These are phyloP conservation scores for Enteromius treurensis DNA, from an alignment of 2,797 vertebrate genomes.

Conservation along the genomic window DNA sequence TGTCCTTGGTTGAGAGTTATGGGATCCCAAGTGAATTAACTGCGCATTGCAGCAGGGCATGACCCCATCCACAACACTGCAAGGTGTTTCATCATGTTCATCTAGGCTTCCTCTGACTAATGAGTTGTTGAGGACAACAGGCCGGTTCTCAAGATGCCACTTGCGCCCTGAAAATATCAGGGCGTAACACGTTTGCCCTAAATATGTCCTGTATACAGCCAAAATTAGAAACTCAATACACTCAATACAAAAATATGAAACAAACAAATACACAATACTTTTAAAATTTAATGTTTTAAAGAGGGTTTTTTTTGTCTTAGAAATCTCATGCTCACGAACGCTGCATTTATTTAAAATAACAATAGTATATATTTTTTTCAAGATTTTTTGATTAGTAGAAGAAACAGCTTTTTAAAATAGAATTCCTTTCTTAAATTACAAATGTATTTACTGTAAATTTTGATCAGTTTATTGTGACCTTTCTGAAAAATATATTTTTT, in stretches of 20 bases:
- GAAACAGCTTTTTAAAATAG: not conserved
- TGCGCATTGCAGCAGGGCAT: conserved; percentile 43
- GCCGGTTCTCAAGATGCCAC: not conserved
- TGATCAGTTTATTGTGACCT: not conserved
- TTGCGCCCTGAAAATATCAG: not conserved
- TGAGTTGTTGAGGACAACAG: conserved; percentile 38
- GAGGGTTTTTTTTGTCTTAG: not conserved
- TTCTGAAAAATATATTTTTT: too few species aligned
- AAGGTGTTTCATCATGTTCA: conserved; percentile 5
- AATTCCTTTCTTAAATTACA: not conserved
- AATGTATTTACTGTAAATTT: not conserved
- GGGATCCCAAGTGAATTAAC: conserved; percentile 42
- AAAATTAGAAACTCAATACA: not conserved
- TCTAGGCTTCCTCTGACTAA: conserved; percentile 41
- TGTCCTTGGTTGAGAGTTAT: conserved; percentile 56
- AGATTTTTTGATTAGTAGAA: not conserved
- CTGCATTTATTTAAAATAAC: not conserved
- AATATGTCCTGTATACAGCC: not conserved
- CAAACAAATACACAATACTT: not conserved
- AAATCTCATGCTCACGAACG: not conserved
- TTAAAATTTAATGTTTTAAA: not conserved
- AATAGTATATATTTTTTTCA: not conserved
- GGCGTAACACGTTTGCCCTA: not conserved
- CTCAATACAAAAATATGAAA: not conserved
- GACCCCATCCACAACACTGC: conserved; percentile 50